Evolutionary conservation across 2,113 vertebrate species (phyloP).

Genomic region (Hucho hucho): DNA sequence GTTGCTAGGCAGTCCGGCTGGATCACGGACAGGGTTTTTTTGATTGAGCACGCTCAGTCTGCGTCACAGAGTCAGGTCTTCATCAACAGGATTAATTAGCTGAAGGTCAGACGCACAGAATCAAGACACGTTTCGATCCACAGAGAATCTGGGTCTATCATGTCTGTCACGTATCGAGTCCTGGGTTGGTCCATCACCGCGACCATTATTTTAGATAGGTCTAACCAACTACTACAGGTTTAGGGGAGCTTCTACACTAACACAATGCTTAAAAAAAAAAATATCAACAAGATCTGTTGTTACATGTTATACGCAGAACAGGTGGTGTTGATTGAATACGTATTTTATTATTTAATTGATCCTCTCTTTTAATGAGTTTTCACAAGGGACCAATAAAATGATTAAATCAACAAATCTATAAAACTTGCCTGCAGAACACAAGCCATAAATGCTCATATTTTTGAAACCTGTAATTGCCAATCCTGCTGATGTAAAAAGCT

Average conservation of each 20-base stretch:
- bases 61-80: conserved; percentile 28
- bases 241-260: too few species aligned
- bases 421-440: too few species aligned
- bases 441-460: too few species aligned
- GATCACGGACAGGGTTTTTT: conserved; percentile 27
- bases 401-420: too few species aligned
- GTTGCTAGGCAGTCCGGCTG: conserved; percentile 62
- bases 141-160: not conserved
- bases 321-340: too few species aligned
- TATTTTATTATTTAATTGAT: too few species aligned
- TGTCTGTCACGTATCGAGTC: not conserved
- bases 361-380: too few species aligned
- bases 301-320: too few species aligned
- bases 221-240: too few species aligned
- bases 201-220: not conserved
- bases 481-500: not conserved
- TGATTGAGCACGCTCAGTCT: conserved; percentile 33
- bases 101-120: conserved; percentile 42
- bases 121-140: not conserved
- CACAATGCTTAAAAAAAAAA: too few species aligned
- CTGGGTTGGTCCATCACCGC: not conserved
- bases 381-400: too few species aligned
- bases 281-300: too few species aligned
- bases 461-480: not conserved
- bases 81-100: conserved; percentile 31